Conservation (phyloP, 2,113 vertebrate species). For the Myrmecophaga tridactyla region DNA sequence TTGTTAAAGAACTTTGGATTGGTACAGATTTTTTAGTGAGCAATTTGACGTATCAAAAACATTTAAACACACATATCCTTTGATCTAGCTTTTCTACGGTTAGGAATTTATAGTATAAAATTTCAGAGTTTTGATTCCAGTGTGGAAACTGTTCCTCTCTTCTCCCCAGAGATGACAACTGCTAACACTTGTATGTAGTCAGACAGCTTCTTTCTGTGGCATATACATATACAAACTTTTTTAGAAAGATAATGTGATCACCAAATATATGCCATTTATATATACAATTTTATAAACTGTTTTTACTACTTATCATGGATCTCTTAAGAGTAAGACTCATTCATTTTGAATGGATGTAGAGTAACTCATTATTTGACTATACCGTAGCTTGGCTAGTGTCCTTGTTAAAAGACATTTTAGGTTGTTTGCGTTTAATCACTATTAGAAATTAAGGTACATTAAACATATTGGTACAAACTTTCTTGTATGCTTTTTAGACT, state of each 20-base stretch:
- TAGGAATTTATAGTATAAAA: background rate
- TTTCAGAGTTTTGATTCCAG: background rate
- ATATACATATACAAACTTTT: accelerated
- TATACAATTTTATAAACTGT: accelerated
- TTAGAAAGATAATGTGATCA: too few relatives aligned
- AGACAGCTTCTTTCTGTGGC: background rate
- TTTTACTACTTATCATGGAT: background rate
- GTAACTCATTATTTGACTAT: accelerated
- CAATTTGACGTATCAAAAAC: background rate
- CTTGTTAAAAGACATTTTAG: background rate
- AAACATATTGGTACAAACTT: too few relatives aligned
- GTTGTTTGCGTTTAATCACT: background rate
- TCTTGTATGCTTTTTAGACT: background rate
- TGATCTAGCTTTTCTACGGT: background rate
- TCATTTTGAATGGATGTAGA: too few relatives aligned
- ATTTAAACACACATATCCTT: background rate
- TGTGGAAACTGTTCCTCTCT: background rate
- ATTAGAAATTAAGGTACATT: background rate
- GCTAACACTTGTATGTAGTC: background rate
- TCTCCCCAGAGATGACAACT: background rate
- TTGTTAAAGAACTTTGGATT: background rate
- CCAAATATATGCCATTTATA: too few relatives aligned
- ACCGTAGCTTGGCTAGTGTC: background rate
- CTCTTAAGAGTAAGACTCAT: too few relatives aligned
- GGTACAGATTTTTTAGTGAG: background rate